These are phyloP conservation scores for Isoperla grammatica DNA, from an alignment of 2,888 invertebrate genomes.

Conservation along the genomic window DNA sequence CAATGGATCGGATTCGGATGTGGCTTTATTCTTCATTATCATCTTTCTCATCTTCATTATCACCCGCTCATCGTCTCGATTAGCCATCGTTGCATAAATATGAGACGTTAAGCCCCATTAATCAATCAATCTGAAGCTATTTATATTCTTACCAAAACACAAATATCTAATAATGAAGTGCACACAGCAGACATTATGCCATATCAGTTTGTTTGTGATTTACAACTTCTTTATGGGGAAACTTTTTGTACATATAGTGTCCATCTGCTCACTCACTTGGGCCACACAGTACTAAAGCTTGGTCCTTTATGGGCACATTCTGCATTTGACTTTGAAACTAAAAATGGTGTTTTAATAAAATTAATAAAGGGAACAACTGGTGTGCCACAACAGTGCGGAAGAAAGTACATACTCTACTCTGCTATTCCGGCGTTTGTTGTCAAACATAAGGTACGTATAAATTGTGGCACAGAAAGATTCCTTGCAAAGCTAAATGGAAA, in stretches of 20 bases:
- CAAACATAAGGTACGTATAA: neutral
- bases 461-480: neutral
- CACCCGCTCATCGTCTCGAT: too few relatives aligned
- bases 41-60: too few relatives aligned
- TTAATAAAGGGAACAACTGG: conserved; percentile 10
- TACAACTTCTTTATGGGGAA: conserved; percentile 9
- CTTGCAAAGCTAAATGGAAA: neutral
- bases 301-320: conserved; percentile 21
- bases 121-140: conserved; percentile 14
- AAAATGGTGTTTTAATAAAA: conserved; percentile 8
- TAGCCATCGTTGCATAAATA: too few relatives aligned
- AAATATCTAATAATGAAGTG: conserved; percentile 1
- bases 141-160: conserved; percentile 2
- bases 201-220: conserved; percentile 1
- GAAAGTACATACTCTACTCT: neutral
- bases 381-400: neutral
- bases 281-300: conserved; percentile 9
- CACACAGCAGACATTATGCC: conserved; percentile 3
- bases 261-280: conserved; percentile 17
- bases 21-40: too few relatives aligned
- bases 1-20: too few relatives aligned
- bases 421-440: neutral
- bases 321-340: conserved; percentile 15
- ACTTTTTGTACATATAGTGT: conserved; percentile 11
- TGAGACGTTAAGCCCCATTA: too few relatives aligned